These are phyloP conservation scores for Enteromius anoplus DNA, from an alignment of 2,797 vertebrate species.

Conservation along the genomic window DNA sequence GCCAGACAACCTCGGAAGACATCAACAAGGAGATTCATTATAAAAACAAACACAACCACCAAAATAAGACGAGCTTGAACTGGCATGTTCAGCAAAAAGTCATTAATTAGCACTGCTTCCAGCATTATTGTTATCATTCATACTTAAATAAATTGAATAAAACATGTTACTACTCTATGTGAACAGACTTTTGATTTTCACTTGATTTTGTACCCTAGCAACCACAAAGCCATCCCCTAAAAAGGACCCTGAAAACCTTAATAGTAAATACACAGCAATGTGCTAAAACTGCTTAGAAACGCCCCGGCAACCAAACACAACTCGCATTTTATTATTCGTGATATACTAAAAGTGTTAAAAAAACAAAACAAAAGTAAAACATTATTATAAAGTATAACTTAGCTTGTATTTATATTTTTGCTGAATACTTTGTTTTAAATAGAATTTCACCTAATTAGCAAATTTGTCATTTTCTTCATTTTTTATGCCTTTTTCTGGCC, in stretches of 20 bases:
- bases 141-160: not conserved
- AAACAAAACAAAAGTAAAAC: too few relatives aligned
- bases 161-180: not conserved
- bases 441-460: not conserved
- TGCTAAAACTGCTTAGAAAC: not conserved
- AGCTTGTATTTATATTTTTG: not conserved
- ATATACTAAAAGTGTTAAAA: not conserved
- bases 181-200: not conserved
- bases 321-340: not conserved
- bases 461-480: not conserved
- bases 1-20: constrained; percentile 16
- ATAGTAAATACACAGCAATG: not conserved
- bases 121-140: not conserved
- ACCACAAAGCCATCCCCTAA: not conserved
- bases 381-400: not conserved
- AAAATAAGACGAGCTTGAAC: not conserved
- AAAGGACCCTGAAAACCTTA: not conserved
- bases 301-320: not conserved
- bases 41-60: constrained; percentile 36
- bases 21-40: constrained; percentile 24
- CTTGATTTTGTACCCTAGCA: not conserved
- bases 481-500: too few relatives aligned
- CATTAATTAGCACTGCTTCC: not conserved
- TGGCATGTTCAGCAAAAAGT: not conserved
- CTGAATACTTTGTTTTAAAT: not conserved